phyloP scores from a whole-genome alignment of 2,888 invertebrate genomes.

The Cordilura impudica region DNA sequence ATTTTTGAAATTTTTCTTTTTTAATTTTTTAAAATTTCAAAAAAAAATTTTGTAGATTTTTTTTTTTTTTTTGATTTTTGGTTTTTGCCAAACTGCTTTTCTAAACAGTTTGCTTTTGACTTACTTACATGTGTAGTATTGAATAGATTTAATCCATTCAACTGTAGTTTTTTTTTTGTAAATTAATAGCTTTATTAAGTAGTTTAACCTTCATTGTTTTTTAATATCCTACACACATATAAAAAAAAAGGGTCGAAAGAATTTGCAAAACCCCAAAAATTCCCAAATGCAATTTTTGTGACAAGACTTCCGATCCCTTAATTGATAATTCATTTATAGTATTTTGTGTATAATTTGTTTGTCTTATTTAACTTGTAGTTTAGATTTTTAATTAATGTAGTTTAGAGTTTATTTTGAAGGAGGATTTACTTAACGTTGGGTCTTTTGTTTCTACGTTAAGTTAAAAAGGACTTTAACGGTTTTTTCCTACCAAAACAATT shows the following conservation, averaged over 20 bases:
- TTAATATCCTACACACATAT: too few relatives aligned
- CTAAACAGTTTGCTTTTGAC: conserved; percentile 24
- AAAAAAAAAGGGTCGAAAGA: background rate
- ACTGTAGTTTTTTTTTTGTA: conserved; percentile 35
- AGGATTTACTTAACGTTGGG: background rate
- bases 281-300: background rate
- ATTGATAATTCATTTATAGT: conserved; percentile 6
- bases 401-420: background rate
- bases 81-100: conserved; percentile 35
- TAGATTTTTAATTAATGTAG: background rate
- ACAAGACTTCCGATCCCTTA: background rate
- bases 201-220: conserved; percentile 14
- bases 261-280: conserved; percentile 17
- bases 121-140: conserved; percentile 35
- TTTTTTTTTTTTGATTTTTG: conserved; percentile 17
- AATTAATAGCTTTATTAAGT: conserved; percentile 16
- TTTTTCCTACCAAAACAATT: conserved; percentile 29
- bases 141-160: conserved; percentile 2
- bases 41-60: conserved; percentile 16
- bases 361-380: background rate
- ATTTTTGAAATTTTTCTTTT: conserved; percentile 34
- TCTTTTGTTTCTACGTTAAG: background rate
- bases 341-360: too few relatives aligned
- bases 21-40: conserved; percentile 55
- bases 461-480: conserved; percentile 39